Base-by-base conservation (phyloP, 2,888 invertebrate genomes). In the Polyploca ridens region DNA sequence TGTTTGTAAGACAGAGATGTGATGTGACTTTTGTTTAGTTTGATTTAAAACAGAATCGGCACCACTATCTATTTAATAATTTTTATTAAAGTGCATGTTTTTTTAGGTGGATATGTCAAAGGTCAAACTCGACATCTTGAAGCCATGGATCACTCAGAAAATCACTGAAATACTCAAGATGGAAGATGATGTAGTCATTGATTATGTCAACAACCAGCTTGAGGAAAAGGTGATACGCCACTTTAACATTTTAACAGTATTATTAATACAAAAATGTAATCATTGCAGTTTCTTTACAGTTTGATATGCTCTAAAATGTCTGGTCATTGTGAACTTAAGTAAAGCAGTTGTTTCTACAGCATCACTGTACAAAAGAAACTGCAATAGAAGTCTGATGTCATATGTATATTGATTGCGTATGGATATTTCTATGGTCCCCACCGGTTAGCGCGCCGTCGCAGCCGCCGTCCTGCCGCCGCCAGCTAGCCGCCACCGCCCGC, bases 161-260 rank as follows among this genome's bases (percentile, higher is more conserved):
- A 97, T 99, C 67, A 99, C 99, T 3, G 98, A 99, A 85, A 97
- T 99, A 68, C 95, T 99, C 64, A 98, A 98, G 79, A 98, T 99
- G 91, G 99, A 99, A 93, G 99, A 99, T 90, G 99, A 99, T 91
- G 99, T 99, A 57, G 97, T 99, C 75, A 98, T 99, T 72, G 99
- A 99, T 91, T 99, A 99, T 95, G 99, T 99, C 76, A 98, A 99
- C 94, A 99, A 99, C 93, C 99, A 99, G 91, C 95, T 99, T 66
- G 99, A 99, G 90, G 97, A 98, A 88, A 98, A 98, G 96, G 98
- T 98, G 95, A 87, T 79, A 90, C 82, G 73, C 76, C 75, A 74
- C 69, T 74, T 73, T 72, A 70, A 66, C 75, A 72, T 71, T 65
- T 75, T 63, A 73, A 63, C 65, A 69, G 69, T 69, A 78, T 77